These are phyloP conservation scores for Xestobium rufovillosum DNA, from an alignment of 2,888 invertebrate species.

Conservation along the genomic window DNA sequence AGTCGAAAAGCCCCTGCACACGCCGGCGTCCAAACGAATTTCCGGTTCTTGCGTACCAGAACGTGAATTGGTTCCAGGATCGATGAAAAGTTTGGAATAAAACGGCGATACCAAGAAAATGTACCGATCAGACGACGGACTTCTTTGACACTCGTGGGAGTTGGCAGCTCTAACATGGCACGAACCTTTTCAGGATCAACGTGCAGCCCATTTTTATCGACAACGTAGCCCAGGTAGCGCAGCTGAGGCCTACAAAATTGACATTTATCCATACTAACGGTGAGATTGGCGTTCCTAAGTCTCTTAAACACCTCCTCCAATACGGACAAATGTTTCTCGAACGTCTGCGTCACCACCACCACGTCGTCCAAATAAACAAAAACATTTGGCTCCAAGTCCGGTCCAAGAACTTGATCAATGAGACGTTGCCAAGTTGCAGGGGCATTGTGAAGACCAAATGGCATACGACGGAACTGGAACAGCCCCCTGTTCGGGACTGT, in stretches of 20 bases:
- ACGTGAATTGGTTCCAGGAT: neutral
- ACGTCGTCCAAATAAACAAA: constrained; percentile 19
- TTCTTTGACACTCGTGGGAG: no score
- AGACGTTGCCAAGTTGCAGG: neutral
- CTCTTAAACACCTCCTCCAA: no score
- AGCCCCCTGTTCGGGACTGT: constrained; percentile 16
- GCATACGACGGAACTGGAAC: neutral
- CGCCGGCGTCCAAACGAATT: constrained; percentile 11
- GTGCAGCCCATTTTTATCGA: constrained; percentile 13
- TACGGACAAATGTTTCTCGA: constrained; percentile 8
- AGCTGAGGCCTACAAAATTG: constrained; percentile 15
- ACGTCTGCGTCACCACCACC: constrained; percentile 6
- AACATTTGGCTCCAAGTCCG: constrained; percentile 16
- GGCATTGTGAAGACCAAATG: neutral
- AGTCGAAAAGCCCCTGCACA: constrained; percentile 10
- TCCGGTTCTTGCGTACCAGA: constrained; percentile 3
- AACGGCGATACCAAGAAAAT: no score
- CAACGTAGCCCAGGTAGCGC: constrained; percentile 16
- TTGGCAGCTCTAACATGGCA: no score
- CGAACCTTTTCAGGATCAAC: constrained; percentile 15
- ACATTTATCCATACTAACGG: constrained; percentile 16
- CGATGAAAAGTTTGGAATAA: constrained; percentile 10
- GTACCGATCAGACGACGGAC: no score
- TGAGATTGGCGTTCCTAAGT: constrained; percentile 11
- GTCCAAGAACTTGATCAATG: constrained; percentile 7